Conservation (phyloP, 2,113 vertebrate genomes). For the Oncorhynchus keta region DNA sequence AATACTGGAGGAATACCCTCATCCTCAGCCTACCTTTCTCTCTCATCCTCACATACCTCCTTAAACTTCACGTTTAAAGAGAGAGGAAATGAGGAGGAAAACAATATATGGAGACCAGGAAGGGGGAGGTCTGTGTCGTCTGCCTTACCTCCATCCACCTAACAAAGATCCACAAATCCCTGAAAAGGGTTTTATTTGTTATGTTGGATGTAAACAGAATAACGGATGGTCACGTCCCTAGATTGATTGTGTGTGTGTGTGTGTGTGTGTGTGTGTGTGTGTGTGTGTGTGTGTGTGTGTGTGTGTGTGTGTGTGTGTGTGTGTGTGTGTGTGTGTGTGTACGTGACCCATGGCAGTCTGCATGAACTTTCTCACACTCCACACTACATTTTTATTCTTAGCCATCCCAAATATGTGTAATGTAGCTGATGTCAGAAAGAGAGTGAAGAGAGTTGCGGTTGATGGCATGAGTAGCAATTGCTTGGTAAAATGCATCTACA, state of each 20-base stretch:
- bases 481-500: too few relatives aligned
- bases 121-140: conserved; percentile 27
- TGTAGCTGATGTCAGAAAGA: conserved; percentile 36
- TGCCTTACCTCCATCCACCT: conserved; percentile 10
- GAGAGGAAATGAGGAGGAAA: background rate
- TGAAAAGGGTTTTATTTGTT: background rate
- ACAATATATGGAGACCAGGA: too few relatives aligned
- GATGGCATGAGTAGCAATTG: background rate
- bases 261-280: too few relatives aligned
- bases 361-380: conserved; percentile 53
- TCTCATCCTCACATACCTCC: background rate
- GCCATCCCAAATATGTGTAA: conserved; percentile 63
- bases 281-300: too few relatives aligned
- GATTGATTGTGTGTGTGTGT: too few relatives aligned
- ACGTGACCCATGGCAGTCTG: conserved; percentile 1
- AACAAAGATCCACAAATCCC: conserved; percentile 7
- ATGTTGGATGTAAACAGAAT: conserved; percentile 13
- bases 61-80: too few relatives aligned
- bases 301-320: too few relatives aligned
- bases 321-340: too few relatives aligned
- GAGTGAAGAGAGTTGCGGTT: conserved; percentile 2
- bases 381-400: conserved; percentile 48
- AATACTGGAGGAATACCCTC: conserved; percentile 34
- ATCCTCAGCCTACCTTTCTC: background rate
- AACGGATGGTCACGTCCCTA: background rate